These are phyloP conservation scores for Tribolium castaneum DNA, from an alignment of 1,140 invertebrate genomes.

Conservation along the genomic window DNA sequence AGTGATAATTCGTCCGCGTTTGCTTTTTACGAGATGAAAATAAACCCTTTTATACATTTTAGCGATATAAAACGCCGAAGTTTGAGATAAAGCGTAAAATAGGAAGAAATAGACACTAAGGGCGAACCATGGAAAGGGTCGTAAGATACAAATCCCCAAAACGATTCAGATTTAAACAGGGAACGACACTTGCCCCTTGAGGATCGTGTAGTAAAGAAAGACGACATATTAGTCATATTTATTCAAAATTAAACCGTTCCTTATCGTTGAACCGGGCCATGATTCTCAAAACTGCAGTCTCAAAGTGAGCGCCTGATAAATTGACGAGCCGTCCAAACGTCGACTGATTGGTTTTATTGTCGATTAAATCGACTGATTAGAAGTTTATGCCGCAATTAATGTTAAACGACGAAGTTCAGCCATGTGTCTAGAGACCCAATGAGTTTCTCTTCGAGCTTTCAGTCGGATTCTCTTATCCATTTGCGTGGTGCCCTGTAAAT, in stretches of 20 bases:
- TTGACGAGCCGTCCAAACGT: conserved; percentile 4
- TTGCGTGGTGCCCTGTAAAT: conserved; percentile 29
- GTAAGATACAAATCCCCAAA: conserved; percentile 11
- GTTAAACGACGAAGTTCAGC: conserved; percentile 24
- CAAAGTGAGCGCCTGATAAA: conserved; percentile 21
- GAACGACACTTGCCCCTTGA: conserved; percentile 15
- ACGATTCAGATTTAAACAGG: conserved; percentile 30
- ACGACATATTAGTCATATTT: conserved; percentile 2
- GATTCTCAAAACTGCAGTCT: background rate
- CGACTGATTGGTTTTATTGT: conserved; percentile 31
- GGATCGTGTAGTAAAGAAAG: background rate
- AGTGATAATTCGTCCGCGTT: conserved; percentile 5
- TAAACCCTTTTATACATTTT: conserved; percentile 4
- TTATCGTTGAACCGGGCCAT: background rate
- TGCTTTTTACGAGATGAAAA: conserved; percentile 18
- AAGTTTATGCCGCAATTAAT: conserved; percentile 34
- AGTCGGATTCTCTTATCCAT: conserved; percentile 26
- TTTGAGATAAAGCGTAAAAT: conserved; percentile 29
- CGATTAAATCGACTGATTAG: conserved; percentile 32
- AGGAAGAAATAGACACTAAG: conserved; percentile 25
- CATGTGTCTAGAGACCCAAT: conserved; percentile 21
- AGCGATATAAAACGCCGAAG: conserved; percentile 6
- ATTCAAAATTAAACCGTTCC: conserved; percentile 13
- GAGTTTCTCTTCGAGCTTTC: conserved; percentile 19
- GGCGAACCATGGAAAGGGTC: conserved; percentile 1